Evolutionary conservation across 1,140 invertebrate genomes (phyloP), one percentile per base, ranked within the genome.

Genomic region (Dolichoris vasculosae): DNA sequence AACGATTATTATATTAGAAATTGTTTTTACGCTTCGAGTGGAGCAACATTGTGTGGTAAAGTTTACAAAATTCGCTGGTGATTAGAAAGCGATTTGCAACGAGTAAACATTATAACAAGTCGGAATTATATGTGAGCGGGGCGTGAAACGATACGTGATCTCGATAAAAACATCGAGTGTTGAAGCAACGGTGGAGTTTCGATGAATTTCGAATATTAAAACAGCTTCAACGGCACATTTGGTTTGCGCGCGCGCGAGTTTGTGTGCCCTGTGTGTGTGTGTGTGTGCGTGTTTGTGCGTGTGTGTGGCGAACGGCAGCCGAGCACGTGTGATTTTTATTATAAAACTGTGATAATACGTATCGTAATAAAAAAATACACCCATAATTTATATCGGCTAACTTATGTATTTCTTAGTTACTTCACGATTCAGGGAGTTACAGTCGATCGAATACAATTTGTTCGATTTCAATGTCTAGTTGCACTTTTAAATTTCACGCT

Each of bases 61-160:
- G 69, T 73, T 73, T 73, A 73, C 69, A 43, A 73, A 73, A 73
- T 73, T 73, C 23, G 38, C 69, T 32, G 20, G 55, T 51, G 55
- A 59, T 55, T 78, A 59, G 76, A 59, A 59, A 59, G 76, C 55
- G 43, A 59, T 59, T 78, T 26, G 76, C 76, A 35, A 51, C 30
- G 78, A 67, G 26, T 32, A 80, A 80, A 80, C 76, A 55, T n/a
- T 63, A 38, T 43, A 40, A 78, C 23, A 38, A 43, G n/a, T 64
- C 40, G 77, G 4, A 64, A 79, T 63, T 63, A 63, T 43, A 59
- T 64, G 32, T 9, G 35, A 38, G 32, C 35, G 30, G 78, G 38
- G 79, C 55, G 46, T 30, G 81, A 55, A 82, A 9, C 40, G 69
- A 73, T 82, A 82, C 81, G 81, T 69, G 81, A 82, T 73, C 46